Evolutionary conservation across 2,888 invertebrate species (phyloP).

Genomic region (Tolmerus cingulatus): DNA sequence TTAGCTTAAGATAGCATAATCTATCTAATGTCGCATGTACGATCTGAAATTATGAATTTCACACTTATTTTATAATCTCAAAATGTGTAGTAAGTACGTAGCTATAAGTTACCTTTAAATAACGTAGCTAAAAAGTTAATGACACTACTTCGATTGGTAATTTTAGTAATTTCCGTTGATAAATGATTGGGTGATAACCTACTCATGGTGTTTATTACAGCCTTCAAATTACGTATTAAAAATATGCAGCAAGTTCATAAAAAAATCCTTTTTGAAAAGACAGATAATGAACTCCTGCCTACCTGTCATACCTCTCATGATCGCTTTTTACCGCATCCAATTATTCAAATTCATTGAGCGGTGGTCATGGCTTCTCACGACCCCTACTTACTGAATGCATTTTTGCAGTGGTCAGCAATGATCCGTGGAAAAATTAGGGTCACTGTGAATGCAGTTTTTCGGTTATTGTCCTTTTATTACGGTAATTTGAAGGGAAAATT

Average conservation of each 20-base stretch:
- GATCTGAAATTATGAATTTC: no score
- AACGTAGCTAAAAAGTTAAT: background rate
- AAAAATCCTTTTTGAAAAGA: background rate
- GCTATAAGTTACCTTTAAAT: background rate
- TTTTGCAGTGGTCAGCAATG: conserved; percentile 27
- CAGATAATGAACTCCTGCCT: background rate
- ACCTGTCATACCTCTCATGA: background rate
- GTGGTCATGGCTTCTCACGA: background rate
- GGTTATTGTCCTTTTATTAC: background rate
- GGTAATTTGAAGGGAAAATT: background rate
- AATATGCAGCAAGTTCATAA: background rate
- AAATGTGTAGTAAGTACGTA: no score
- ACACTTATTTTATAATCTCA: no score
- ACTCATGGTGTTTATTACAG: background rate
- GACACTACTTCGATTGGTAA: background rate
- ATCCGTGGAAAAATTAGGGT: conserved; percentile 21
- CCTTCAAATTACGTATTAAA: no score
- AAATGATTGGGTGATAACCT: background rate
- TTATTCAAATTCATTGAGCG: background rate
- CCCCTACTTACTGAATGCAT: background rate
- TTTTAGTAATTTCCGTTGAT: background rate
- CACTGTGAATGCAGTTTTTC: background rate
- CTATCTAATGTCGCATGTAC: no score
- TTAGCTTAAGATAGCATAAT: no score
- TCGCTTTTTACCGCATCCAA: background rate